phyloP scores from a whole-genome alignment of 2,113 vertebrate species.

The Nematolebias whitei region DNA sequence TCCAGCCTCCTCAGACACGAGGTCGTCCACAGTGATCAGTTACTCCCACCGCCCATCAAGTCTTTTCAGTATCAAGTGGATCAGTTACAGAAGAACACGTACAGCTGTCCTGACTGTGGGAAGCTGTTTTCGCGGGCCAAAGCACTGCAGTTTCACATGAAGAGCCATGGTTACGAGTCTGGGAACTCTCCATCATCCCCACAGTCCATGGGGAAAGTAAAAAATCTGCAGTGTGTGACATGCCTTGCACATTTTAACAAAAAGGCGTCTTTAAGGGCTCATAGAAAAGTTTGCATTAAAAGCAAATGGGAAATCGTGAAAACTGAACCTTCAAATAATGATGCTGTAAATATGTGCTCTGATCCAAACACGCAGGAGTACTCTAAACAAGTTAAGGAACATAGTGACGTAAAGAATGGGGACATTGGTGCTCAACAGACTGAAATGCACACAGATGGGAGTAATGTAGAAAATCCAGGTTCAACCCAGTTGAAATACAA shows the following conservation, averaged over 20 bases:
- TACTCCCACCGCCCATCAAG: conserved; percentile 70
- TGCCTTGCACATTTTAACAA: conserved; percentile 70
- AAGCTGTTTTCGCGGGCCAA: conserved; percentile 81
- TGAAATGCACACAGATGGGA: not conserved
- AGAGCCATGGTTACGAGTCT: conserved; percentile 78
- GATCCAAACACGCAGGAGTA: not conserved
- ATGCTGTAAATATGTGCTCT: not conserved
- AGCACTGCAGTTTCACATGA: conserved; percentile 84
- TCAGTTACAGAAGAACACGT: conserved; percentile 78
- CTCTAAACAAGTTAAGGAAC: not conserved
- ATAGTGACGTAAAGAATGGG: not conserved
- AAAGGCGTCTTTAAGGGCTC: conserved; percentile 66
- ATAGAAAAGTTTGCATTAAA: conserved; percentile 70
- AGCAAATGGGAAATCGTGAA: conserved; percentile 21
- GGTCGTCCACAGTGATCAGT: conserved; percentile 69
- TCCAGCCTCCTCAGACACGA: conserved; percentile 80
- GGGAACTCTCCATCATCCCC: conserved; percentile 52
- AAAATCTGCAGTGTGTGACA: conserved; percentile 63
- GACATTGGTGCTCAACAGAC: not conserved
- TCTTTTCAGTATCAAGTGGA: conserved; percentile 82
- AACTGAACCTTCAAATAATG: not conserved
- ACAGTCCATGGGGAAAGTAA: conserved; percentile 19
- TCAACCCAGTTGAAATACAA: conserved; percentile 68
- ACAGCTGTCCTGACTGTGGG: conserved; percentile 79
- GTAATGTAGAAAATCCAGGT: conserved; percentile 10